Conservation (phyloP, 2,113 vertebrate species). For the Larimichthys polyactis region DNA sequence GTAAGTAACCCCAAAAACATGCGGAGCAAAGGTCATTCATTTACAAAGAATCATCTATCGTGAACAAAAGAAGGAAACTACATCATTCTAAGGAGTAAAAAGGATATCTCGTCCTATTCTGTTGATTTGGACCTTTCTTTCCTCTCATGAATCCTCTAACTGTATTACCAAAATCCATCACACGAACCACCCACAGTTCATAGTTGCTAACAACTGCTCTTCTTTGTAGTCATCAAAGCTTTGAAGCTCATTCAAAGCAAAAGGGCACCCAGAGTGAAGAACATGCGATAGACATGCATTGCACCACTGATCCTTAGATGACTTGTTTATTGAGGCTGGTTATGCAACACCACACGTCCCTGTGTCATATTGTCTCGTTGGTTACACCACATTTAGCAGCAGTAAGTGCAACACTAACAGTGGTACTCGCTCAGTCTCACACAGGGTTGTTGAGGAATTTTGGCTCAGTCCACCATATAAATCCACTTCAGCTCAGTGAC, state of each 20-base stretch:
- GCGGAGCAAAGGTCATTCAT: neutral
- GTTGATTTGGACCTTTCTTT: neutral
- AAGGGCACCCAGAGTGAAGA: neutral
- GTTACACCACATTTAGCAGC: conserved; percentile 5
- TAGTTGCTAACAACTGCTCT: neutral
- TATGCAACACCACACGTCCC: neutral
- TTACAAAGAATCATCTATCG: neutral
- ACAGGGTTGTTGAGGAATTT: neutral
- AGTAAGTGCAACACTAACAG: neutral
- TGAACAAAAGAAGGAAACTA: neutral
- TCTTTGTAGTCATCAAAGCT: neutral
- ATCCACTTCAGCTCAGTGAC: neutral
- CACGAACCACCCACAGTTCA: neutral
- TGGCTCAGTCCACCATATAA: neutral
- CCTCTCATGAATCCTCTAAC: neutral
- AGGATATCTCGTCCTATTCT: too few species aligned
- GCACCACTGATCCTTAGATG: neutral
- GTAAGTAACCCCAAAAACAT: neutral
- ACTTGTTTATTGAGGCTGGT: neutral
- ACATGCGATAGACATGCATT: too few species aligned
- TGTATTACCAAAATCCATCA: neutral
- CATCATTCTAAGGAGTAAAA: too few species aligned
- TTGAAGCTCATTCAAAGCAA: neutral
- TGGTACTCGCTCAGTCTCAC: neutral
- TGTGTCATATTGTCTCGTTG: neutral